Base-by-base conservation (phyloP, 2,888 invertebrate genomes). In the Xestia sexstrigata region DNA sequence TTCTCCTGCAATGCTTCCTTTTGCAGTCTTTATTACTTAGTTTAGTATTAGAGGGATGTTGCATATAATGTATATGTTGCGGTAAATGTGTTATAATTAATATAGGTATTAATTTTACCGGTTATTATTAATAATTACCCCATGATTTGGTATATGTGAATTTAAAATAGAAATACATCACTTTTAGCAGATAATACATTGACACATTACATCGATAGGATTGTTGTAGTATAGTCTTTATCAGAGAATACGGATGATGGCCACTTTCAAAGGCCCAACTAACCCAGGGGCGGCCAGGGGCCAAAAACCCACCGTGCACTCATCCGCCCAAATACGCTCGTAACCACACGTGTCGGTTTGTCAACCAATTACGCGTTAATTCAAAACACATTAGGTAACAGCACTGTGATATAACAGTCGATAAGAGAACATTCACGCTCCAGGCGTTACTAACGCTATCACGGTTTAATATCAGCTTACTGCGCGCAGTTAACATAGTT, bases 311-410 rank as follows among this genome's bases (percentile, higher is more conserved):
- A 58, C 42, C 82, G 83, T 84, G 67, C 77, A 81, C 84, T 87
- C 83, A 85, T 77, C 67, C 71, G 49, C 65, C 67, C 77, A 68
- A 69, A 63, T 68, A 79, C 81, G 73, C 47, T 82, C 58, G 80
- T 79, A n/a, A n/a, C n/a, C 85, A 76, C 85, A 83, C 85, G 49
- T 79, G 74, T 86, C 83, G 79, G 91, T 91, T 93, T 94, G 93
- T 94, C 91, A 91, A 92, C 90, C 93, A 93, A 94, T 94, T 94
- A 94, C 92, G 88, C 87, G 83, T 88, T 91, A 91, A 92, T 93
- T 93, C 91, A 91, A 88, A 90, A 84, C 88, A 84, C 89, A 91
- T 93, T 92, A 93, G 90, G 91, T 92, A 92, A 94, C 91, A 88
- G 80, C 75, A 73, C 81, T 84, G 84, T 89, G 90, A 90, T 92